phyloP scores from a whole-genome alignment of 2,888 invertebrate genomes.

The Trissolcus japonicus region DNA sequence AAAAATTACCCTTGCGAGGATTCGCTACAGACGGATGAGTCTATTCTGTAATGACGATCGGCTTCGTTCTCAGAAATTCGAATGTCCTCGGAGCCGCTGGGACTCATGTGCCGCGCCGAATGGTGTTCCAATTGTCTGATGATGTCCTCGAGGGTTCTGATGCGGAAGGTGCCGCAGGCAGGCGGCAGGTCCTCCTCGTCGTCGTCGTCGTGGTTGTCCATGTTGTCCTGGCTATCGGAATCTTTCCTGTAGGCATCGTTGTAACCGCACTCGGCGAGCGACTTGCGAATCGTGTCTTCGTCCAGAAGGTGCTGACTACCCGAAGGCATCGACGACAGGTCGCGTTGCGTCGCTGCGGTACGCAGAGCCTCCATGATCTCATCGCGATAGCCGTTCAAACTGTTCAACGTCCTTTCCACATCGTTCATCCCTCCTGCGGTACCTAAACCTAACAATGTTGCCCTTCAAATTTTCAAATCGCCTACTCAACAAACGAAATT shows the following conservation, averaged over 20 bases:
- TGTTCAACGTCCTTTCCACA: conserved; percentile 91
- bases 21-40: conserved; percentile 85
- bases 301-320: conserved; percentile 82
- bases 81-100: conserved; percentile 93
- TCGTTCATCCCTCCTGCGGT: conserved; percentile 83
- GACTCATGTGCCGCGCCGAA: conserved; percentile 91
- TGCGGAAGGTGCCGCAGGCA: conserved; percentile 88
- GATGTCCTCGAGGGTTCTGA: conserved; percentile 93
- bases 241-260: conserved; percentile 81
- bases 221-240: conserved; percentile 82
- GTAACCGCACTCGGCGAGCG: conserved; percentile 82
- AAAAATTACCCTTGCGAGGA: conserved; percentile 82
- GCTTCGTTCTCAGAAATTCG: conserved; percentile 92
- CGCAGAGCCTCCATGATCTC: conserved; percentile 93
- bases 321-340: conserved; percentile 80
- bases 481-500: conserved; percentile 1
- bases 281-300: conserved; percentile 83
- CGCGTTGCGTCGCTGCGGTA: conserved; percentile 86
- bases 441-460: conserved; percentile 70
- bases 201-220: conserved; percentile 82
- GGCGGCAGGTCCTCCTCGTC: conserved; percentile 87
- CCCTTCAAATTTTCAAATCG: neutral
- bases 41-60: conserved; percentile 91
- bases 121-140: conserved; percentile 93
- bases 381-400: conserved; percentile 93